Conservation (phyloP, 2,797 vertebrate genomes). For the Peromyscus melanophrys region DNA sequence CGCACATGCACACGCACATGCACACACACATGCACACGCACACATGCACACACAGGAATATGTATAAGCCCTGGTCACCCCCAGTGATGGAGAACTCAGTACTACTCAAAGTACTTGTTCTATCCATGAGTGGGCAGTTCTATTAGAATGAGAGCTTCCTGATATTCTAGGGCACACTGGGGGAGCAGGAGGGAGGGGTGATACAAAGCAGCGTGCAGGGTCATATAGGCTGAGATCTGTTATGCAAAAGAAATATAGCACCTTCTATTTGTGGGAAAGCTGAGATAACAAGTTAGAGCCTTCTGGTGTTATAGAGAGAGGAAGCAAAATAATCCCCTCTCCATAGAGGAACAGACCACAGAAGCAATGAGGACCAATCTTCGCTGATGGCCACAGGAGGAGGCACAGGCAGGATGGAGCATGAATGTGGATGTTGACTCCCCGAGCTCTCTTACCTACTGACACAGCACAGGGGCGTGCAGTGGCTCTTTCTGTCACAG, state of each 20-base stretch:
- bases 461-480: background rate
- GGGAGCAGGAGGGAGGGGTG: background rate
- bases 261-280: conserved; percentile 83
- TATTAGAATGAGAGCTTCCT: conserved; percentile 9
- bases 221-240: conserved; percentile 74
- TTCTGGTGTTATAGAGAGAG: conserved; percentile 64
- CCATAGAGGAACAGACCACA: conserved; percentile 45
- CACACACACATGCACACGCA: background rate
- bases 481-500: background rate
- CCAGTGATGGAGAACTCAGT: conserved; percentile 7
- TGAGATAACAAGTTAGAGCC: conserved; percentile 77
- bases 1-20: background rate
- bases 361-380: background rate
- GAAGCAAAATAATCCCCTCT: conserved; percentile 45
- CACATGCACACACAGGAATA: background rate
- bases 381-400: background rate
- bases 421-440: background rate
- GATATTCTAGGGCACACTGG: conserved; percentile 42
- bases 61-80: background rate
- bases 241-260: conserved; percentile 78
- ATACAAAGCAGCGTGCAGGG: conserved; percentile 12
- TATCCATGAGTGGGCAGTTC: background rate
- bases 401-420: background rate
- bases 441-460: background rate
- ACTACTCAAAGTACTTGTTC: background rate